phyloP scores from a whole-genome alignment of 2,113 vertebrate genomes.

The Piaya cayana region DNA sequence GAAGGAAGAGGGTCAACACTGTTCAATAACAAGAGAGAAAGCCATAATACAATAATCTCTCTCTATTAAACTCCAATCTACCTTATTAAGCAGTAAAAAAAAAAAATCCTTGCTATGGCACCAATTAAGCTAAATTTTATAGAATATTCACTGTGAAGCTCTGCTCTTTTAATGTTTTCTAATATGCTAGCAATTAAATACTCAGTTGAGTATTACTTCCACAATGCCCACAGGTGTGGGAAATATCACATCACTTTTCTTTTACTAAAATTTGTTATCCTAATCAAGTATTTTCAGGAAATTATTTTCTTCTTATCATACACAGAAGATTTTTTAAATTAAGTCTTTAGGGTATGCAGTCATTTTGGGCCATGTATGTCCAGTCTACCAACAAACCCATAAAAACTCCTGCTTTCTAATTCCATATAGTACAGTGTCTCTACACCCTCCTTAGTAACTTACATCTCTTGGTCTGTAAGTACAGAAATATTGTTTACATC shows the following conservation, averaged over 20 bases:
- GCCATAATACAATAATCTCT: neutral
- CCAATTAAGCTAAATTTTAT: neutral
- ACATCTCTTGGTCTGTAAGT: neutral
- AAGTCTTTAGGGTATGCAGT: neutral
- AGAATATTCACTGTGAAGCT: neutral
- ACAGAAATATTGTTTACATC: neutral
- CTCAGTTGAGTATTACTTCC: rapidly evolving
- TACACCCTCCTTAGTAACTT: neutral
- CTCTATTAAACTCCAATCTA: neutral
- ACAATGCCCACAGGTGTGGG: neutral
- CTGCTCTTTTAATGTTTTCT: neutral
- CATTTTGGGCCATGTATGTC: neutral
- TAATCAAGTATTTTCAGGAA: neutral
- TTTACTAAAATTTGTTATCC: neutral
- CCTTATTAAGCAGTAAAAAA: neutral
- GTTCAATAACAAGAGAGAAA: neutral
- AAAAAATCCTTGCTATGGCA: neutral
- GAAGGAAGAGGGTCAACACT: neutral
- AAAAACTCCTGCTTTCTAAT: neutral
- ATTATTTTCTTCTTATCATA: neutral
- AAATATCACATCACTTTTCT: neutral
- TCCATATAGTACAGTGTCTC: neutral
- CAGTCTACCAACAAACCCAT: neutral
- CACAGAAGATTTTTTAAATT: neutral
- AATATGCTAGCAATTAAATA: neutral